Percentiles rank a stretch among this genome's conserved stretches.
Conservation (phyloP, 2,113 vertebrate genomes). For the Chunga burmeisteri region DNA sequence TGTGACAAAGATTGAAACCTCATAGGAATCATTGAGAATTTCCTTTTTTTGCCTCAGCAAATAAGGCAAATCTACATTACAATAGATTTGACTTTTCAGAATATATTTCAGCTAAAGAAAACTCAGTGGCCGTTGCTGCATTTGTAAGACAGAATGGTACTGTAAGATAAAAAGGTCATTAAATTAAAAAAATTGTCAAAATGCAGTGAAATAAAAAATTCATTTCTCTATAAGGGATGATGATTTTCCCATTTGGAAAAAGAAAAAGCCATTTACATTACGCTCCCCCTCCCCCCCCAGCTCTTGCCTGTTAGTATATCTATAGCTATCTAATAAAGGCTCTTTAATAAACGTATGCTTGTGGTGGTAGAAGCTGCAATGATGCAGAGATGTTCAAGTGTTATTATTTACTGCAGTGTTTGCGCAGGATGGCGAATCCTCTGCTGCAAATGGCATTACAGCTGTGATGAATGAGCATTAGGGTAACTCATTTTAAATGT, state of each 20-base stretch:
- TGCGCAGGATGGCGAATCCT: conserved; percentile 90
- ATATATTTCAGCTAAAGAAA: conserved; percentile 62
- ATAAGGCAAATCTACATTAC: conserved; percentile 74
- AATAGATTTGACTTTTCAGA: conserved; percentile 69
- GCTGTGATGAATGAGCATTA: conserved; percentile 99
- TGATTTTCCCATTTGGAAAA: conserved; percentile 35
- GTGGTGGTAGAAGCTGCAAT: conserved; percentile 78
- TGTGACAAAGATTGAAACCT: conserved; percentile 54
- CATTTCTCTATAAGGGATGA: conserved; percentile 65
- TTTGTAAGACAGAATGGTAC: conserved; percentile 53
- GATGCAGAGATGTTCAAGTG: conserved; percentile 88
- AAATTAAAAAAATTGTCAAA: conserved; percentile 56
- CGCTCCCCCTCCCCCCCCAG: conserved; percentile 18
- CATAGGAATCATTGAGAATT: conserved; percentile 55
- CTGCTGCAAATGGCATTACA: conserved; percentile 98
- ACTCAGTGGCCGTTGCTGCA: conserved; percentile 32
- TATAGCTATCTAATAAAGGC: conserved; percentile 82
- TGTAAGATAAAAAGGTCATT: conserved; percentile 65
- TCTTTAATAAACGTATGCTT: conserved; percentile 97
- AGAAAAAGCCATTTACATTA: conserved; percentile 48
- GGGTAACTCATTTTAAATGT: conserved; percentile 99
- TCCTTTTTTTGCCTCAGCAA: conserved; percentile 64
- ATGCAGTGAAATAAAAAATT: conserved; percentile 54
- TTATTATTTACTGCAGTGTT: conserved; percentile 99
- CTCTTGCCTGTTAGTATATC: conserved; percentile 68